phyloP scores from a whole-genome alignment of 2,113 vertebrate species.

The Malaclemys terrapin region DNA sequence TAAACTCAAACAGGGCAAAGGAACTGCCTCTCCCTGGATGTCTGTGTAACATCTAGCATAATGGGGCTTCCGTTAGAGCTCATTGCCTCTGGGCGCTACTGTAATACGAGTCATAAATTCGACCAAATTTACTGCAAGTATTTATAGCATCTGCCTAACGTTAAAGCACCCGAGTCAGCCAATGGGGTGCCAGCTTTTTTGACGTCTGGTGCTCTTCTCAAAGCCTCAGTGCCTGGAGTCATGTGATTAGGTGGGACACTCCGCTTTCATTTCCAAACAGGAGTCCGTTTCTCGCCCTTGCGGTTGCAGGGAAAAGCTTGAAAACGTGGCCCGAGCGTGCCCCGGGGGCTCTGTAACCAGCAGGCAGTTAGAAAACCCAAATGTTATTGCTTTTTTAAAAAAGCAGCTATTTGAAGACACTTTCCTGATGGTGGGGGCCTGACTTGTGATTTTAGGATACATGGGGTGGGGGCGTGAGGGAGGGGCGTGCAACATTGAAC shows the following conservation, averaged over 20 bases:
- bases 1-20: neutral
- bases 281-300: neutral
- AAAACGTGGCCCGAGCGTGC: neutral
- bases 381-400: neutral
- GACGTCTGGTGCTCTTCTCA: neutral
- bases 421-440: neutral
- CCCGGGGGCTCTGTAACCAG: neutral
- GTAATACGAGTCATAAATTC: neutral
- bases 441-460: neutral
- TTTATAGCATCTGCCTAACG: neutral
- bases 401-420: neutral
- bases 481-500: neutral
- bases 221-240: neutral
- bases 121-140: neutral
- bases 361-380: neutral
- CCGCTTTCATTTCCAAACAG: neutral
- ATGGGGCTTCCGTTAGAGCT: no score
- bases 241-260: neutral
- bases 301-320: neutral
- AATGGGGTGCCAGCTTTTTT: neutral
- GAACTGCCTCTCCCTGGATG: neutral
- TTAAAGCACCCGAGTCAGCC: neutral
- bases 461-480: no score
- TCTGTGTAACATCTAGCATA: neutral
- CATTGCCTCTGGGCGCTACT: neutral